These are phyloP conservation scores for Melipona beecheii DNA, from an alignment of 2,888 invertebrate species.

Conservation along the genomic window DNA sequence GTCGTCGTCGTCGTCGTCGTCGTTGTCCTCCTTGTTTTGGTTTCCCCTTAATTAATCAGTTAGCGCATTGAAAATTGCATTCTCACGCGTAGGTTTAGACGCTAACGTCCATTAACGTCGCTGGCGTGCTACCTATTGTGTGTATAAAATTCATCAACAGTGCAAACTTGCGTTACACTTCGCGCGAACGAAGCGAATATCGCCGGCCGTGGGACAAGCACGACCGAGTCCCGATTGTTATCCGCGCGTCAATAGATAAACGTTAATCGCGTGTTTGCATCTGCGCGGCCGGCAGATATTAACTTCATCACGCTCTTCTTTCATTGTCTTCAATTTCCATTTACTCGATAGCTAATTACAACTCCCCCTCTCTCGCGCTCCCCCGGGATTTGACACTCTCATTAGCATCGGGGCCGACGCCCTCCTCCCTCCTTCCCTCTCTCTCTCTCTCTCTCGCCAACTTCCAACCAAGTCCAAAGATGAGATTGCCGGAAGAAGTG, in stretches of 20 bases:
- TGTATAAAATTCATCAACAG: constrained; percentile 1
- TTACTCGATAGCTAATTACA: constrained; percentile 69
- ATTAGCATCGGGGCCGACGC: constrained; percentile 60
- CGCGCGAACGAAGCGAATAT: background rate
- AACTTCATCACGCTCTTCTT: constrained; percentile 39
- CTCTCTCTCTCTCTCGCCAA: background rate
- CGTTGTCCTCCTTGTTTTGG: background rate
- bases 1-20: background rate
- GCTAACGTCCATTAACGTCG: background rate
- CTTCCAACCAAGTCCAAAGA: constrained; percentile 21
- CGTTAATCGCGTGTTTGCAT: constrained; percentile 26
- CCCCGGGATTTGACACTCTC: constrained; percentile 71
- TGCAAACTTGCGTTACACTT: background rate
- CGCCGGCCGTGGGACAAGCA: background rate
- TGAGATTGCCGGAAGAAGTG: constrained; percentile 34
- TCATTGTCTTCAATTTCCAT: constrained; percentile 52
- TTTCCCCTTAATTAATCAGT: background rate
- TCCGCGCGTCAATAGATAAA: background rate
- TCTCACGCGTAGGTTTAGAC: background rate
- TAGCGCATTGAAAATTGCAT: background rate
- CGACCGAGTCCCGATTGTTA: background rate
- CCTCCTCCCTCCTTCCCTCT: background rate
- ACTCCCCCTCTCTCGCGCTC: constrained; percentile 32
- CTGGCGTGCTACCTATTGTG: background rate
- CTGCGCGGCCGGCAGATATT: constrained; percentile 12